phyloP scores from a whole-genome alignment of 1,140 invertebrate genomes.

The Mylabris phalerata region DNA sequence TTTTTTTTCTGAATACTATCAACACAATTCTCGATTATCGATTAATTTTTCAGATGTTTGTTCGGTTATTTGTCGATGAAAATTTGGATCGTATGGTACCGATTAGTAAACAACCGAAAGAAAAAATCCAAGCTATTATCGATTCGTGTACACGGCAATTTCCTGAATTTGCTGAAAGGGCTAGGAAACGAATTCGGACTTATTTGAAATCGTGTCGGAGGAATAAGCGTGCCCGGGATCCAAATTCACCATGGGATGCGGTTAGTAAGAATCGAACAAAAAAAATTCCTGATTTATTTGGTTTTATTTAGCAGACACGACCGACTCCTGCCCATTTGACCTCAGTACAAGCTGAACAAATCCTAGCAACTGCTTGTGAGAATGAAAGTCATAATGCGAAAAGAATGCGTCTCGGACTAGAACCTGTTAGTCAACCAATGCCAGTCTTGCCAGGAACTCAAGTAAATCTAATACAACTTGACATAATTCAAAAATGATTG shows the following conservation, averaged over 20 bases:
- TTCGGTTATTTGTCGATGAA: constrained; percentile 93
- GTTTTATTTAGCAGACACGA: constrained; percentile 56
- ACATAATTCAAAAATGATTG: neutral
- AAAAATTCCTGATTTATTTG: no score
- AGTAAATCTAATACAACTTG: constrained; percentile 21
- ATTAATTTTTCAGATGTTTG: constrained; percentile 77
- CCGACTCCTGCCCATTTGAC: constrained; percentile 95
- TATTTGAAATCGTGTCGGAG: constrained; percentile 93
- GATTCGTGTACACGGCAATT: constrained; percentile 95
- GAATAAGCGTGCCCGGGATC: constrained; percentile 84
- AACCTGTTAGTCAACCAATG: constrained; percentile 85
- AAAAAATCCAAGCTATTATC: constrained; percentile 96
- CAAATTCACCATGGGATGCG: constrained; percentile 55
- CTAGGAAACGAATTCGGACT: constrained; percentile 88
- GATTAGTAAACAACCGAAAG: constrained; percentile 95
- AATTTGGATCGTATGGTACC: constrained; percentile 94
- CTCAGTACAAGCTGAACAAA: constrained; percentile 92
- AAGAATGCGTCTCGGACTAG: constrained; percentile 88
- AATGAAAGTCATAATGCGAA: constrained; percentile 96
- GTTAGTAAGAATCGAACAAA: constrained; percentile 44
- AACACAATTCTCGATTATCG: neutral
- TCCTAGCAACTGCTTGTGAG: constrained; percentile 90
- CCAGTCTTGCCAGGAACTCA: constrained; percentile 53
- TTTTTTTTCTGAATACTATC: constrained; percentile 32
- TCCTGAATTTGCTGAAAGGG: constrained; percentile 90